phyloP scores from a whole-genome alignment of 2,888 invertebrate genomes.

The Allolobophora icterica region DNA sequence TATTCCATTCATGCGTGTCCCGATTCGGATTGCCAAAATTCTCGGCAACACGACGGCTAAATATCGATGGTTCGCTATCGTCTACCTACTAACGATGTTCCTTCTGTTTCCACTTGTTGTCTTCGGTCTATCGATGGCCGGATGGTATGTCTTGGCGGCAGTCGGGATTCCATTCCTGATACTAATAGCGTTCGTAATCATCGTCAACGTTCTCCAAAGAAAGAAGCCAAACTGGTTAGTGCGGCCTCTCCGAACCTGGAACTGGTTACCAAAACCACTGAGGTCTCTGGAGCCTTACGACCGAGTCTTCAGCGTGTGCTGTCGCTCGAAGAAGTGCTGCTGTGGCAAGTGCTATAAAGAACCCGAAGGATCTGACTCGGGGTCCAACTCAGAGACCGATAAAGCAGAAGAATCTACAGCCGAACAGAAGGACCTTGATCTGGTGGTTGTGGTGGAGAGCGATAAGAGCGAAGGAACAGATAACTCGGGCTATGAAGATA shows the following conservation, averaged over 20 bases:
- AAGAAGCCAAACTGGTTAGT: slow-evolving; percentile 51
- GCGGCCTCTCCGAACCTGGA: slow-evolving; percentile 51
- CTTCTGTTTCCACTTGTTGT: slow-evolving; percentile 50
- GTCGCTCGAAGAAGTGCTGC: slow-evolving; percentile 28
- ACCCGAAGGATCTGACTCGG: background rate
- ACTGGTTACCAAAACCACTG: slow-evolving; percentile 54
- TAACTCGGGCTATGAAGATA: background rate
- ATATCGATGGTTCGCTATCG: slow-evolving; percentile 68
- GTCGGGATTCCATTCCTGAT: slow-evolving; percentile 51
- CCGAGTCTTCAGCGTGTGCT: slow-evolving; percentile 34
- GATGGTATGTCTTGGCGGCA: slow-evolving; percentile 50
- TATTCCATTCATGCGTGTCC: slow-evolving; percentile 67
- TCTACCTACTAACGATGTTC: slow-evolving; percentile 54
- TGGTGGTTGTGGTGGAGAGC: background rate
- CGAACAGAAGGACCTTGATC: background rate
- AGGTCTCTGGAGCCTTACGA: slow-evolving; percentile 52
- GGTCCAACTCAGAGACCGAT: background rate
- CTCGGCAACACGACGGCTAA: slow-evolving; percentile 65
- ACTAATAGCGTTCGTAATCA: slow-evolving; percentile 48
- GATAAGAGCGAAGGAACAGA: background rate
- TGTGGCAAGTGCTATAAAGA: background rate
- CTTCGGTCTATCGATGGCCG: slow-evolving; percentile 53
- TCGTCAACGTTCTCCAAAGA: slow-evolving; percentile 54
- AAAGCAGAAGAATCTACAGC: background rate
- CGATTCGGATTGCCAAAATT: slow-evolving; percentile 65